Base-by-base conservation (phyloP, 2,113 vertebrate species). In the Rousettus leschenaultii region DNA sequence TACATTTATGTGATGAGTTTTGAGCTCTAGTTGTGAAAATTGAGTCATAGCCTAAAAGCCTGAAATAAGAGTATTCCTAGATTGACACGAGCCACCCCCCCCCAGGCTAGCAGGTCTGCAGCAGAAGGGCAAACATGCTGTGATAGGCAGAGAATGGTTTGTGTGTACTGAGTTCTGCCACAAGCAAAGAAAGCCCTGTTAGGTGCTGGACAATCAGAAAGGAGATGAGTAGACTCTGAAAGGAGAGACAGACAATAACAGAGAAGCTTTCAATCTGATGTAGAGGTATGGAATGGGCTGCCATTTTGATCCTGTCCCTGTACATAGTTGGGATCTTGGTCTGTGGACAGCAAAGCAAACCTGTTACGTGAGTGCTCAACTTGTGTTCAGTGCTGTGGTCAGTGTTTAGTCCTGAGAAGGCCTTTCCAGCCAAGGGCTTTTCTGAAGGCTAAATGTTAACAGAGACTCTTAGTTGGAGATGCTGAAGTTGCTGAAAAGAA, bases 1-100 rank as follows among this genome's bases (percentile, higher is more conserved):
- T 93, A 83, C 43, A 66, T 97, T 97, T 97, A 96, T 75, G 93
- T 97, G 96, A 96, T 96, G 91, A 93, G 66, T 91, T 97, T 94
- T 95, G 91, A 95, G 78, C 82, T 89, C 63, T 78, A 86, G 89
- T 78, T 95, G 68, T 95, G 92, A 97, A 94, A 95, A 84, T 96
- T 86, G 89, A 95, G 86, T 92, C 59, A 33, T 92, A 90, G 71
- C 66, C 94, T 95, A 88, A 97, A 92, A 97, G 73, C 91, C 86
- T 68, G 93, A 71, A 74, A 75, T 35, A 28, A 79, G 95, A 96
- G 66, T 92, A 19, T 82, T 91, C 38, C 86, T 55, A 86, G 73
- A 48, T 74, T 77, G 87, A 88, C 59, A 85, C 5, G 30, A 43
- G 24, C 14, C 48, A n/a, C n/a, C n/a, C n/a, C n/a, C n/a, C 30